Base-by-base conservation (phyloP, 2,797 vertebrate genomes). In the Huso huso region DNA sequence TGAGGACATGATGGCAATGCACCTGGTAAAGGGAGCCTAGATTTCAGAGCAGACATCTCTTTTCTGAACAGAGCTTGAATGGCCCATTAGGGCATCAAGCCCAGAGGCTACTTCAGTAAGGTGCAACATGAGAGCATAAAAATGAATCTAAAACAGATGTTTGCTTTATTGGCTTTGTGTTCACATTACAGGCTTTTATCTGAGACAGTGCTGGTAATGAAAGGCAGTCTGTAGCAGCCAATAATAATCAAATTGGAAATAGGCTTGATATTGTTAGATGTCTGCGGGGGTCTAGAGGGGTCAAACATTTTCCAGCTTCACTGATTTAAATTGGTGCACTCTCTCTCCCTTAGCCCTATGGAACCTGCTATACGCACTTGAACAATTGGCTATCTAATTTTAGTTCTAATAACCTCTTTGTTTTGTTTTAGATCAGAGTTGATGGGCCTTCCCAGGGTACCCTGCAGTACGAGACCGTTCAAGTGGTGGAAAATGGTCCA, bases 381-480 rank as follows among this genome's bases (percentile, higher is more conserved):
- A 11, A 13, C 7, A 58, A 58, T 58, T n/a, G 55, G 37, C 6
- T 58, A n/a, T n/a, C 55, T 58, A 58, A 58, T 58, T 58, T 58
- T 11, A 58, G 10, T 13, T n/a, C 12, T 58, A 58, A 58, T 58
- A 7, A 11, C 12, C 10, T 58, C 12, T 48, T 66, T 57, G 55
- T 13, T 11, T 75, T 72, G 76, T 7, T 49, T 68, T 81, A 98
- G 95, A 98, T 98, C 67, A 92, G 95, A 0, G 96, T 99, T 0
- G 95, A 98, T 0, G 93, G 94, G 10, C 92, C 92, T 15, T 84
- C 85, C 58, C 93, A 87, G 23, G 89, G 87, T 0, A 93, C 95
- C 0, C 82, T 90, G 70, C 94, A 95, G 78, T 99, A 99, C 0
- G 96, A 99, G 82, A 94, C 93, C 0, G 84, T 98, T 60, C 95